Evolutionary conservation across 2,888 invertebrate species (phyloP).

Genomic region (Ennomos erosarius): DNA sequence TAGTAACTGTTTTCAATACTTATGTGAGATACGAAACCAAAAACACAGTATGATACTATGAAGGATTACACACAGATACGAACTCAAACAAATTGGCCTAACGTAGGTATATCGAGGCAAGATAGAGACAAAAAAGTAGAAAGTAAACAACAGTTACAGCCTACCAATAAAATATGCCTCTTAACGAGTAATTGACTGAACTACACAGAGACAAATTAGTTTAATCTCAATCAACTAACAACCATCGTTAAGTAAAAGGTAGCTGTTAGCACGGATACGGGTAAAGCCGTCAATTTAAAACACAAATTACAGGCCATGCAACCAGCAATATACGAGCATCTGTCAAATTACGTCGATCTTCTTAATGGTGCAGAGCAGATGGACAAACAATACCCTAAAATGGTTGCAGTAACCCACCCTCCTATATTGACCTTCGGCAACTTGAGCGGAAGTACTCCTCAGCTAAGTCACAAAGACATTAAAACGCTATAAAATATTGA

Average conservation of each 20-base stretch:
- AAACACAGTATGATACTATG: neutral
- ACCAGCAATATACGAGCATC: slow-evolving; percentile 39
- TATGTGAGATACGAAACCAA: neutral
- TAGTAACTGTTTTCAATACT: slow-evolving; percentile 1
- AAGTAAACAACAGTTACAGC: slow-evolving; percentile 17
- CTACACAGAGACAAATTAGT: slow-evolving; percentile 27
- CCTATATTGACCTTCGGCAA: slow-evolving; percentile 17
- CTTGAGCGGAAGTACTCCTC: slow-evolving; percentile 22
- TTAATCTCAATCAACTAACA: slow-evolving; percentile 30
- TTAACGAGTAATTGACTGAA: slow-evolving; percentile 15
- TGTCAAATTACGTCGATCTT: slow-evolving; percentile 45
- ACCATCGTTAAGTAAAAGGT: slow-evolving; percentile 30
- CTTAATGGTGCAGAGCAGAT: slow-evolving; percentile 61
- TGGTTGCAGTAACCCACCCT: slow-evolving; percentile 16
- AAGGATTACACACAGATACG: too few species aligned
- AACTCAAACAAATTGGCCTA: too few species aligned
- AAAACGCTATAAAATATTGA: slow-evolving; percentile 21
- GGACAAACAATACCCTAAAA: slow-evolving; percentile 51
- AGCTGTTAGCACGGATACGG: slow-evolving; percentile 29
- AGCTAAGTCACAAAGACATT: slow-evolving; percentile 11
- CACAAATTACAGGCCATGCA: slow-evolving; percentile 39
- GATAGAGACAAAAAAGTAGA: slow-evolving; percentile 2
- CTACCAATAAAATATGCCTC: slow-evolving; percentile 19
- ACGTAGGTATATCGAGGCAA: too few species aligned
- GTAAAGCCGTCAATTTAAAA: slow-evolving; percentile 32